phyloP scores from a whole-genome alignment of 92 coral and sea anemone genomes.

The Parazoanthus darwini region DNA sequence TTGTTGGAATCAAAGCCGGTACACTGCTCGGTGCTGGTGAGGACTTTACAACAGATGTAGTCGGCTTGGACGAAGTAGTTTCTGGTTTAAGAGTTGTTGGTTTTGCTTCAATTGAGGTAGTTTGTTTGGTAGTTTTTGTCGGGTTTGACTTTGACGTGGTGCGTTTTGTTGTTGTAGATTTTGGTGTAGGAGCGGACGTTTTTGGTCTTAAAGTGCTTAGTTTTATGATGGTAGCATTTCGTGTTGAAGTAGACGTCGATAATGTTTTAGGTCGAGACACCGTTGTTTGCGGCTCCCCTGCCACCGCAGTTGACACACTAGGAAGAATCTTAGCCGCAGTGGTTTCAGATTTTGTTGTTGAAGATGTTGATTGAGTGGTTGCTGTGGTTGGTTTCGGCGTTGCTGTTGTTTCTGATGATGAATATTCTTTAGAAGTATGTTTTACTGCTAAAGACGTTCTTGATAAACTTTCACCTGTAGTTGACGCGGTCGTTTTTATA shows the following conservation, averaged over 20 bases:
- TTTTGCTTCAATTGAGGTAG: neutral
- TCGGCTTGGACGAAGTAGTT: neutral
- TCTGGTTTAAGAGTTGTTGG: constrained; percentile 1
- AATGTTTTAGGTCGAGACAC: neutral
- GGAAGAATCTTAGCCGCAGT: neutral
- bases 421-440: constrained; percentile 7
- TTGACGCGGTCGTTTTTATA: neutral
- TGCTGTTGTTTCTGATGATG: constrained; percentile 15
- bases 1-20: constrained; percentile 11
- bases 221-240: constrained; percentile 4
- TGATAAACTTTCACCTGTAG: neutral
- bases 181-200: neutral
- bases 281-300: constrained; percentile 14
- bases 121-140: neutral
- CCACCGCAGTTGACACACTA: neutral
- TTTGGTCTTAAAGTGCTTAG: neutral
- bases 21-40: neutral
- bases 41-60: neutral
- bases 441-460: neutral
- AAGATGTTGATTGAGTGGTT: neutral
- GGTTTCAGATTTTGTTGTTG: constrained; percentile 20
- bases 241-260: constrained; percentile 11
- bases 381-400: neutral
- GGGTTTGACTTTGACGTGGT: constrained; percentile 3
- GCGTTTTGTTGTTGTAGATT: constrained; percentile 20